Base-by-base conservation (phyloP, 2,797 vertebrate species). In the Vireo griseus region DNA sequence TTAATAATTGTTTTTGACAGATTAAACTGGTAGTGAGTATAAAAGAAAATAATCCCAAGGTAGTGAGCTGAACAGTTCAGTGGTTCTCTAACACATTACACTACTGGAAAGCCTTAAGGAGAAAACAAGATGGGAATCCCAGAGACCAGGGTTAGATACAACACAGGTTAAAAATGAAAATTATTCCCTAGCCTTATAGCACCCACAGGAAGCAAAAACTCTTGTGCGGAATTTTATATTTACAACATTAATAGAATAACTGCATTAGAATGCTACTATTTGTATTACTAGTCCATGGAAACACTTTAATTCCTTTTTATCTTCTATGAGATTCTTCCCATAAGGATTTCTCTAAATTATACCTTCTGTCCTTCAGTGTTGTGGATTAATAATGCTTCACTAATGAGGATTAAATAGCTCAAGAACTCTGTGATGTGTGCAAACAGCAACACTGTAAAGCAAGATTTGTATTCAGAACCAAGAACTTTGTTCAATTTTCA, bases 381-480 rank as follows among this genome's bases (percentile, higher is more conserved):
- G 76, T 76, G 63, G 90, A 94, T 94, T 96, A 94, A 97, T 97
- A 96, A 94, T 78, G 94, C 85, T 86, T 92, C 48, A 68, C 92
- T 96, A 97, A 96, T 91, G 94, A 96, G 92, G 94, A 96, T 95
- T 96, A 96, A 96, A 88, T 94, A 95, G 82, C 85, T 96, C 77
- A 52, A 91, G 89, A 91, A 92, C 74, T 95, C 79, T 88, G 62
- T 94, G 76, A 81, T 92, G 95, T 86, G 83, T 90, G 86, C 91
- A 89, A 92, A 83, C 81, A 93, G 65, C 75, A 96, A 80, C 35
- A 96, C 75, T 80, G 39, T 51, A 81, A 94, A 91, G 82, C 85
- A 94, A 67, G 59, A 92, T 94, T 96, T 94, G 62, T 71, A 94
- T 88, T 94, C 90, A 91, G 79, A 97, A 91, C 39, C 69, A 73